Evolutionary conservation across 2,888 invertebrate genomes (phyloP), one percentile per base, ranked within the genome.

Genomic region (Drosophila greeni): DNA sequence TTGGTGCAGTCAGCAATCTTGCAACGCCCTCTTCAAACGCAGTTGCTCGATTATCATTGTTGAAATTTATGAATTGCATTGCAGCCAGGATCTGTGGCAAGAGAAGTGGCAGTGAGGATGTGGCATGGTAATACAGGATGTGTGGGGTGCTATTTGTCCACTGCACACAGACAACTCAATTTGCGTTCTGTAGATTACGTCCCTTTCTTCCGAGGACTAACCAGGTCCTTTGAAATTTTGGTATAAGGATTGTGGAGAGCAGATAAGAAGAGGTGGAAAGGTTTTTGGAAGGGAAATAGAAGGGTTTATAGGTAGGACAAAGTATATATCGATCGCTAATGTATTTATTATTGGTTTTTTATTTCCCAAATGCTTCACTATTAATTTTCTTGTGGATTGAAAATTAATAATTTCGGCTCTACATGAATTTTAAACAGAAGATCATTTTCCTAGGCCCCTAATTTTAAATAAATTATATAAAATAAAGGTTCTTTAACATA

Each of bases 31-130:
- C 52, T 55, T 57, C 71, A 61, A 54, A 67, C 67, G 60, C 60
- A 39, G 53, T 57, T 55, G 55, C 72, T 78, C 83, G 82, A 84
- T 84, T 84, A 85, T 83, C 80, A 82, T 72, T 70, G 81, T 70
- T 71, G 53, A 74, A 80, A 85, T 84, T 84, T 85, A 86, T 84
- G 85, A 75, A 78, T 85, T 75, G 75, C 66, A 66, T 49, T 70
- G 47, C 55, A 31, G 69, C 67, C 61, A 65, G 60, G 58, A 45
- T 18, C 34, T 37, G 31, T 9, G 42, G 29, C n/a, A n/a, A n/a
- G n/a, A 5, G 36, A n/a, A 20, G 34, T 34, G 20, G n/a, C n/a
- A 3, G n/a, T 43, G 24, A 40, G 47, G 16, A 18, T 40, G 45
- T 31, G 20, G 6, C 18, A n/a, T 34, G 18, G 20, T 29, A 39